Evolutionary conservation across 2,797 vertebrate species (phyloP), one percentile per base, ranked within the genome.

Genomic region (Sebastes elongatus): DNA sequence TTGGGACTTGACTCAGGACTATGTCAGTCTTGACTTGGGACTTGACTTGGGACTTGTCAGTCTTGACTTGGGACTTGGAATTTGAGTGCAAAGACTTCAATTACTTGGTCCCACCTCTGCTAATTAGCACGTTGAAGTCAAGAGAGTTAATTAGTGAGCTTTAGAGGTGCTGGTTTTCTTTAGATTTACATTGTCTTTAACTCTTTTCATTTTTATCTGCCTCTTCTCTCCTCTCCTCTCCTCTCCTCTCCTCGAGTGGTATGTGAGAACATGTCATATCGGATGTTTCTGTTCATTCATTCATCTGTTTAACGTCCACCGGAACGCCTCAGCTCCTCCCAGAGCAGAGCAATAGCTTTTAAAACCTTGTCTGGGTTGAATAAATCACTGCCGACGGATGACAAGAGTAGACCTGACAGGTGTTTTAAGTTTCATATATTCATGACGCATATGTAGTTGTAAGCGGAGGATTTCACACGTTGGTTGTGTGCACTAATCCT

Each of bases 361-460:
- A 72, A 87, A 86, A 69, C 28, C 65, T 35, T 13, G 9, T 70
- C 71, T 57, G 33, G 30, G 49, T 38, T 59, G 55, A 71, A 66
- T 87, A 76, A 86, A 88, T 84, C 82, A 81, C 35, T 2, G 59
- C 52, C 28, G 76, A 78, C 23, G 10, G 8, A 18, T 30, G 20
- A 52, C 60, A 32, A 60, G 62, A 86, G 78, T 13, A 23, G 69
- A 78, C 71, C 71, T 84, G 84, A 88, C 82, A 85, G 68, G 77
- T 84, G 81, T 78, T 81, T 49, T 42, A 42, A 42, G n/a, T 42
- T 35, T 33, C 10, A 8, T 61, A 11, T 62, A 52, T 67, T 74
- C 28, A 16, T 74, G 67, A 71, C 55, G 9, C 46, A 32, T 23
- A 14, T 57, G 71, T 57, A 16, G 60, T 33, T 16, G 11, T 13